A percentile compares a stretch with the other conserved stretches of the same genome.
Conservation (phyloP, 2,113 vertebrate species). For the Spizaetus ornatus region DNA sequence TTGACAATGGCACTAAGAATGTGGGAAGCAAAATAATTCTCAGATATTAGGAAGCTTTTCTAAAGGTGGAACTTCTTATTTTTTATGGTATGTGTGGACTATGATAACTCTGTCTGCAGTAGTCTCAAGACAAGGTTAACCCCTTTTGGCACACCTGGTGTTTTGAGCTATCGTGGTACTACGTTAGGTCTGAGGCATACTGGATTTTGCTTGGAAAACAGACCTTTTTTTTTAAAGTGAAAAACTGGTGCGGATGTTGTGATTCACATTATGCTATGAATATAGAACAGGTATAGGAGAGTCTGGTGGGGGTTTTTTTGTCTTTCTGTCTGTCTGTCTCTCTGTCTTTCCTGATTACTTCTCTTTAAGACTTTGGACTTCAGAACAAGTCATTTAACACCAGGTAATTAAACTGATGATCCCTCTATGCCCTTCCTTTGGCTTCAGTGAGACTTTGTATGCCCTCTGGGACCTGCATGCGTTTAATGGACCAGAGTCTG, state of each 20-base stretch:
- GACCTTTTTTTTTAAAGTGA: neutral
- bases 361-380: neutral
- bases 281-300: neutral
- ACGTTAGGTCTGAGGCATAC: fast-evolving
- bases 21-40: neutral
- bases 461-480: neutral
- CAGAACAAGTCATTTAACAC: neutral
- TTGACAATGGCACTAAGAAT: neutral
- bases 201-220: neutral
- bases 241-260: fast-evolving
- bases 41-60: neutral
- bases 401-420: neutral
- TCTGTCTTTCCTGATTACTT: neutral
- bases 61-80: fast-evolving
- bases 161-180: neutral
- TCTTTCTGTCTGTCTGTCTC: no score
- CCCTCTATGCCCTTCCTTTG: neutral
- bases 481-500: neutral
- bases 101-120: fast-evolving
- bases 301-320: neutral
- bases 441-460: neutral
- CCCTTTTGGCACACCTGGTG: neutral
- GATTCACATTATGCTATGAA: neutral
- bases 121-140: neutral
- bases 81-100: neutral